Evolutionary conservation across 2,797 vertebrate species (phyloP).

Genomic region (Dromococcyx pavoninus): DNA sequence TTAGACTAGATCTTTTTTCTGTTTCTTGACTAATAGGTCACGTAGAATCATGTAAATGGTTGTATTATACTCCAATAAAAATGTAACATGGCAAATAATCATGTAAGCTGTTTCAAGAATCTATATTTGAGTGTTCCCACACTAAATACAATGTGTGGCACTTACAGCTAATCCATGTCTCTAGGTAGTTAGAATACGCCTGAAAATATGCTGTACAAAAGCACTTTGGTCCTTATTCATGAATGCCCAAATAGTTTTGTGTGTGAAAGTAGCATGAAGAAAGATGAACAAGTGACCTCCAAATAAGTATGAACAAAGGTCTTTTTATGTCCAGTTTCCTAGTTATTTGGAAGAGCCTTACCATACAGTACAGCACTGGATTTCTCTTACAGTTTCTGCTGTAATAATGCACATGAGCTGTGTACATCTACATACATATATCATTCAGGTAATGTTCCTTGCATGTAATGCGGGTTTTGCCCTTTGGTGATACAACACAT

Average conservation of each 20-base stretch:
- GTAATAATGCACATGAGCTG: neutral
- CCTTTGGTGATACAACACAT: neutral
- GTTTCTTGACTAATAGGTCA: neutral
- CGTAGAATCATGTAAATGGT: neutral
- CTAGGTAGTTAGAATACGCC: neutral
- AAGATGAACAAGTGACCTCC: neutral
- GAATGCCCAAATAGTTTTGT: neutral
- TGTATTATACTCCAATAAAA: neutral
- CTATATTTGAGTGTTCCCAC: neutral
- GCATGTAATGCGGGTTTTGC: neutral
- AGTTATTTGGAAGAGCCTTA: neutral
- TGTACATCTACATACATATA: neutral
- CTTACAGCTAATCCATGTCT: neutral
- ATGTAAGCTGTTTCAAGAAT: neutral
- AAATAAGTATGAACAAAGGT: neutral
- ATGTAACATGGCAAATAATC: neutral
- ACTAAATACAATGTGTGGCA: conserved; percentile 9
- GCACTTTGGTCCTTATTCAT: neutral
- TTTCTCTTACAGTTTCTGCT: neutral
- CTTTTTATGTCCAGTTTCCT: neutral
- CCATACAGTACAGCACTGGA: neutral
- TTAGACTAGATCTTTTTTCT: neutral
- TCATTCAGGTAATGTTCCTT: neutral
- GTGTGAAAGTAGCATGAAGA: neutral
- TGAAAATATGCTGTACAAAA: neutral